Base-by-base conservation (phyloP, 1,140 invertebrate genomes). In the Anthonomus grandis region DNA sequence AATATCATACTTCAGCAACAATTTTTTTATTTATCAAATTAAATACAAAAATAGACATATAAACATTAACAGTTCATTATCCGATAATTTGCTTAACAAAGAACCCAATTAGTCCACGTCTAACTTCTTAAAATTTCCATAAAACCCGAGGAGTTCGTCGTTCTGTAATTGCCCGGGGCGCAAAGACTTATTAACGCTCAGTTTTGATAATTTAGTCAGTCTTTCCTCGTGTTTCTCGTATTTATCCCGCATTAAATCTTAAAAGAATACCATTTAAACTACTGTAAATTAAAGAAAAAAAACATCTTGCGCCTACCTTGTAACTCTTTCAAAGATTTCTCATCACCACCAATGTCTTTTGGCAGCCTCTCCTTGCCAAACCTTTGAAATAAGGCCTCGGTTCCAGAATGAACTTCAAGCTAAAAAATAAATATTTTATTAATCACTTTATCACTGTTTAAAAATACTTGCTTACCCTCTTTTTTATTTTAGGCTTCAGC, bases 261-360 rank as follows among this genome's bases (percentile, higher is more conserved):
- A n/a, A n/a, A n/a, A n/a, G n/a, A n/a, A n/a, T n/a, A n/a, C n/a
- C n/a, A n/a, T n/a, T n/a, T n/a, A n/a, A n/a, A n/a, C n/a, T n/a
- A n/a, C n/a, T n/a, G 0, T 1, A 21, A 10, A 46, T 4, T 15
- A 19, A 36, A 50, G 8, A 4, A 3, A 57, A 38, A 48, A 12
- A 12, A 4, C 45, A 9, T 18, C 31, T 13, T 15, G 17, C 37
- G 6, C 15, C 38, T 59, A 59, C 57, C 46, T 41, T 37, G 18
- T 19, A 59, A 47, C 19, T 34, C 42, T 21, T 8, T 22, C 15
- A 52, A 15, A 23, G 49, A 59, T 2, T 31, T 17, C 38, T 59
- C 75, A 76, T 76, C 72, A 0, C 82, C 81, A 0, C 81, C 81
- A 44, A 80, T 80, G 53, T 83, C 80, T 24, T 68, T 62, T 0